Conservation (phyloP, 2,888 invertebrate species). For the Acanthosepion lycidas region DNA sequence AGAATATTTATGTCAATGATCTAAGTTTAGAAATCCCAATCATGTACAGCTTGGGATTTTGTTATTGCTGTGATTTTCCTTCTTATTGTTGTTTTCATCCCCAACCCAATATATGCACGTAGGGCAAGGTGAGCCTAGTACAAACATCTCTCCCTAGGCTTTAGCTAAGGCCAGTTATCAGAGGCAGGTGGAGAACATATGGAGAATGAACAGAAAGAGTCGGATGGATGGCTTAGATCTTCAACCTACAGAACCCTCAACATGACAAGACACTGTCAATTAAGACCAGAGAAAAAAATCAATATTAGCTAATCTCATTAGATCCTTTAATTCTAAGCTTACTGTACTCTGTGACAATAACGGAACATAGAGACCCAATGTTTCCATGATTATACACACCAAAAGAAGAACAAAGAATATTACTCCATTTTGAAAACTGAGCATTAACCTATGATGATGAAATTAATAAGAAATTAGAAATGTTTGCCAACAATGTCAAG, state of each 20-base stretch:
- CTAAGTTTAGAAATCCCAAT: neutral
- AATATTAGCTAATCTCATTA: conserved; percentile 18
- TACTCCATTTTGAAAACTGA: neutral
- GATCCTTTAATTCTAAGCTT: conserved; percentile 33
- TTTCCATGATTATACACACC: neutral
- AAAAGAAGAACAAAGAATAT: conserved; percentile 25
- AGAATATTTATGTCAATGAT: neutral
- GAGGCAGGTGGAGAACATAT: neutral
- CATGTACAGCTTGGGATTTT: neutral
- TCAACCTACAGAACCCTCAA: neutral
- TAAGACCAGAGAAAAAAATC: neutral
- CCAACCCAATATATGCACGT: neutral
- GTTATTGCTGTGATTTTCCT: neutral
- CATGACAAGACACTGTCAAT: conserved; percentile 33
- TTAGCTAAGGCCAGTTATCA: neutral
- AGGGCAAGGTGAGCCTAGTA: neutral
- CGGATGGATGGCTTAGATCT: neutral
- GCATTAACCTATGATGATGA: conserved; percentile 12
- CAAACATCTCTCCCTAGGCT: neutral
- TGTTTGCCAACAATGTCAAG: conserved; percentile 17
- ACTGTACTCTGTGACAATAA: neutral
- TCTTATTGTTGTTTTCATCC: neutral
- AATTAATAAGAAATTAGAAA: conserved; percentile 33
- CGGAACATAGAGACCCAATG: neutral
- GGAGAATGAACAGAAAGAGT: too few relatives aligned